phyloP scores from a whole-genome alignment of 1,140 invertebrate genomes.

The Drosophila biarmipes region DNA sequence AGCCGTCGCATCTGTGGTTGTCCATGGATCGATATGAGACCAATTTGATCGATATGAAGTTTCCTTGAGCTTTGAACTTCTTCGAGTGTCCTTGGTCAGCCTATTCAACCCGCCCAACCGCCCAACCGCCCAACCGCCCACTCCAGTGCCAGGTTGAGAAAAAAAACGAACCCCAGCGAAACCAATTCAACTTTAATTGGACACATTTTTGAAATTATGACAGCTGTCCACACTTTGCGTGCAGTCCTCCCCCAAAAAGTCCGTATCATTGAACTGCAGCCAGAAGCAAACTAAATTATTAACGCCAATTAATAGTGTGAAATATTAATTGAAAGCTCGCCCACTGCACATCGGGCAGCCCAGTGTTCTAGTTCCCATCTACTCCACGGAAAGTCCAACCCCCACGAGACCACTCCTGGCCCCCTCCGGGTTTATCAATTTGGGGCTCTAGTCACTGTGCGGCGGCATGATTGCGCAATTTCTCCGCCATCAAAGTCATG shows the following conservation, averaged over 20 bases:
- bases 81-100: slow-evolving; percentile 63
- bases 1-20: slow-evolving; percentile 66
- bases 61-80: slow-evolving; percentile 61
- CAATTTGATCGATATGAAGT: slow-evolving; percentile 67
- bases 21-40: slow-evolving; percentile 61
- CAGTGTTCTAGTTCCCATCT: slow-evolving; percentile 32
- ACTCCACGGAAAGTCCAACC: background rate
- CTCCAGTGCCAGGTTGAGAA: slow-evolving; percentile 1
- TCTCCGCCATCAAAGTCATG: slow-evolving; percentile 21
- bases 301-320: slow-evolving; percentile 65
- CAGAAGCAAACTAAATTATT: slow-evolving; percentile 45
- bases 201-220: slow-evolving; percentile 62
- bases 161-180: background rate
- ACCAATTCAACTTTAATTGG: slow-evolving; percentile 63
- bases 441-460: slow-evolving; percentile 16
- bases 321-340: slow-evolving; percentile 67
- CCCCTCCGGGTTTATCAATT: slow-evolving; percentile 37
- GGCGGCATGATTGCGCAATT: slow-evolving; percentile 54
- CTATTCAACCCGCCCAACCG: slow-evolving; percentile 24
- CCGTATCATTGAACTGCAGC: slow-evolving; percentile 20
- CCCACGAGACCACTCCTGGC: background rate
- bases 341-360: slow-evolving; percentile 5
- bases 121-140: background rate
- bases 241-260: background rate
- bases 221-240: slow-evolving; percentile 57